Evolutionary conservation across 2,113 vertebrate species (phyloP).

Genomic region (Serinus canaria): DNA sequence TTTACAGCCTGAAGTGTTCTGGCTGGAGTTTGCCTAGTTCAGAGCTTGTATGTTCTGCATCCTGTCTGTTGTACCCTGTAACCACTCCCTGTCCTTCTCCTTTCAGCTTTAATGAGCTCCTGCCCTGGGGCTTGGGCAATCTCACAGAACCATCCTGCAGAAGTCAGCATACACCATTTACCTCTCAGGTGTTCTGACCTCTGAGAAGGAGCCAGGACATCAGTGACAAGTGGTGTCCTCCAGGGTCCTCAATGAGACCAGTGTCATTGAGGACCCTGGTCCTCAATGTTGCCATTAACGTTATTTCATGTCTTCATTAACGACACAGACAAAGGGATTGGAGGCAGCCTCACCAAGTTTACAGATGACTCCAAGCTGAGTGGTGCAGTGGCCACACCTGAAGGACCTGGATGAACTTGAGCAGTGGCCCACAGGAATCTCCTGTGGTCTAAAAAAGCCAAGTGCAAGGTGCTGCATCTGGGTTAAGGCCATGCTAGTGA

Average conservation of each 20-base stretch:
- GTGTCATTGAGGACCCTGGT: too few species aligned
- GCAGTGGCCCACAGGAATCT: neutral
- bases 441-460: neutral
- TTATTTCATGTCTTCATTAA: neutral
- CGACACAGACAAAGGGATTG: neutral
- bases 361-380: neutral
- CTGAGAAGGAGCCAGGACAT: neutral
- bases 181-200: neutral
- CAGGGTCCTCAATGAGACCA: neutral
- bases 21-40: neutral
- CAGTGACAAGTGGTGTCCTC: neutral
- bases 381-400: neutral
- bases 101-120: slow-evolving; percentile 3
- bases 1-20: slow-evolving; percentile 9
- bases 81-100: neutral
- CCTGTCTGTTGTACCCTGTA: neutral
- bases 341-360: neutral
- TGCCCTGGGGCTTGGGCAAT: neutral
- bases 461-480: neutral
- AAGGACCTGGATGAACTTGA: neutral
- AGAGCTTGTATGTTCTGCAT: neutral
- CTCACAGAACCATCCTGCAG: neutral
- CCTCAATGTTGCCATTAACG: neutral
- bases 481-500: neutral
- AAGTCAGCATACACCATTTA: neutral